Conservation (phyloP, 2,797 vertebrate genomes). For the Parauchenoglanis punctatus region DNA sequence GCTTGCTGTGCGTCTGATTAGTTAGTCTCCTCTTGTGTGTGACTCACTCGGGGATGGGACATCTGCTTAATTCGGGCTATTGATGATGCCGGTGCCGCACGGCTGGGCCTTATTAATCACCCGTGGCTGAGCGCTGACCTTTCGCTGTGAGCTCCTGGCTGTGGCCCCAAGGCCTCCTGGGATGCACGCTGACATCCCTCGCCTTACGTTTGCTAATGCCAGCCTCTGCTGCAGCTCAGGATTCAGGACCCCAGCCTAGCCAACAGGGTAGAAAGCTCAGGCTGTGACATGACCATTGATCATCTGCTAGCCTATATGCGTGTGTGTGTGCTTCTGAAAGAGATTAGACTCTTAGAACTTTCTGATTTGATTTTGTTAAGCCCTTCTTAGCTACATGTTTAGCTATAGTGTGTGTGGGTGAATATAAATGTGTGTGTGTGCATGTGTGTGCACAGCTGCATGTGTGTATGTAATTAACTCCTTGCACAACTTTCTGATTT, state of each 20-base stretch:
- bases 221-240: conserved; percentile 61
- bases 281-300: conserved; percentile 75
- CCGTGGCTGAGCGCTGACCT: conserved; percentile 81
- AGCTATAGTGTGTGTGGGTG: conserved; percentile 4
- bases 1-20: conserved; percentile 48
- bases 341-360: neutral
- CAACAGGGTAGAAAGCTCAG: conserved; percentile 58
- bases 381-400: conserved; percentile 10
- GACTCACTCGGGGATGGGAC: conserved; percentile 44
- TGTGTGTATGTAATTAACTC: conserved; percentile 23
- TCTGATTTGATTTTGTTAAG: conserved; percentile 21
- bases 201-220: conserved; percentile 82
- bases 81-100: conserved; percentile 72
- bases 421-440: conserved; percentile 19
- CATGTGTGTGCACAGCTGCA: neutral
- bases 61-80: conserved; percentile 57
- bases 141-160: conserved; percentile 72
- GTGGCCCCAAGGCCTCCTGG: conserved; percentile 64
- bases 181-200: conserved; percentile 76
- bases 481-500: neutral
- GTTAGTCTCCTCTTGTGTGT: conserved; percentile 51
- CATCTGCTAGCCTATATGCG: conserved; percentile 76
- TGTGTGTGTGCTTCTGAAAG: conserved; percentile 46
- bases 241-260: conserved; percentile 64
- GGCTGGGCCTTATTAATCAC: conserved; percentile 88